Conservation (phyloP, 2,113 vertebrate species). For the Corydoras maculifer region DNA sequence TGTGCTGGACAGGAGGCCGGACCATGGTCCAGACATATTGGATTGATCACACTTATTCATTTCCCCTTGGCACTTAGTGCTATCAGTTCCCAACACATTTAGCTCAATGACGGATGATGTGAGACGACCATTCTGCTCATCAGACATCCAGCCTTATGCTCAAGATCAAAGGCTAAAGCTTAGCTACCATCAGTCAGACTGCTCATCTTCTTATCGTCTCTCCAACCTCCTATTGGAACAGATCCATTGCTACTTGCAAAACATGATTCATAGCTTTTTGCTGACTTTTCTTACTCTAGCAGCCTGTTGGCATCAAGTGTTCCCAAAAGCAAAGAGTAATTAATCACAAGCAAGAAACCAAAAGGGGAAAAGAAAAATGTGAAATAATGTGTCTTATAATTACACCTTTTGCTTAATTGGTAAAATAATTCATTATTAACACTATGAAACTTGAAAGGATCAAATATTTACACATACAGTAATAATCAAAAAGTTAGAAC, state of each 20-base stretch:
- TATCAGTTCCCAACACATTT: slow-evolving; percentile 40
- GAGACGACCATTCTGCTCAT: slow-evolving; percentile 21
- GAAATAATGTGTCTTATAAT: too few species aligned
- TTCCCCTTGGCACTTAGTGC: slow-evolving; percentile 23
- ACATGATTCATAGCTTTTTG: not conserved
- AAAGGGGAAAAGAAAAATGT: too few species aligned
- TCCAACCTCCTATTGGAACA: slow-evolving; percentile 6
- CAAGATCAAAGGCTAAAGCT: slow-evolving; percentile 27
- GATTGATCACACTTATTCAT: slow-evolving; percentile 31
- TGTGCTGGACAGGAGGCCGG: slow-evolving; percentile 3
- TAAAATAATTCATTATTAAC: too few species aligned
- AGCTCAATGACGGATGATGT: slow-evolving; percentile 37
- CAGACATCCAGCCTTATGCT: slow-evolving; percentile 10
- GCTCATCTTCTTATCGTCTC: slow-evolving; percentile 17
- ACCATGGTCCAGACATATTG: slow-evolving; percentile 9
- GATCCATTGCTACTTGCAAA: slow-evolving; percentile 12
- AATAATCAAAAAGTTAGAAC: too few species aligned
- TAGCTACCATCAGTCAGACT: slow-evolving; percentile 26
- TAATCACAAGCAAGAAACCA: too few species aligned
- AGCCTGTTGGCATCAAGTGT: too few species aligned
- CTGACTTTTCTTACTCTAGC: too few species aligned
- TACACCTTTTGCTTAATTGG: too few species aligned
- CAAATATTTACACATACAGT: too few species aligned
- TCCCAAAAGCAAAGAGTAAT: too few species aligned
- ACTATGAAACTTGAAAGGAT: too few species aligned